Percentiles rank a stretch among this genome's conserved stretches.
phyloP scores from a whole-genome alignment of 2,797 vertebrate genomes.

The Channallabes apus region DNA sequence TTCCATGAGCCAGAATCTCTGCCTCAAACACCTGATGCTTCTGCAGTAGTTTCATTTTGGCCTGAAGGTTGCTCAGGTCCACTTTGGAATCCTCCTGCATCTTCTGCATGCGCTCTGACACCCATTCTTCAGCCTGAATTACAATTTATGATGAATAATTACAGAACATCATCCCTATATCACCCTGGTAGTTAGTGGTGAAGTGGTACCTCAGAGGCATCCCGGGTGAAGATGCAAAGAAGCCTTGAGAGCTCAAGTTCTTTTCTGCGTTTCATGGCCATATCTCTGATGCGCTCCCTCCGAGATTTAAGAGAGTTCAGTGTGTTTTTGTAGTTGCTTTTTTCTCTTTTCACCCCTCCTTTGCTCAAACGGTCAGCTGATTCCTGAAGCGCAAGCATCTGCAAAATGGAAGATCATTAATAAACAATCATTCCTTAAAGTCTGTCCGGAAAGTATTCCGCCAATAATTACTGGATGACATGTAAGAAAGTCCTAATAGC shows the following conservation, averaged over 20 bases:
- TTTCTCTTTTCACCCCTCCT: constrained; percentile 61
- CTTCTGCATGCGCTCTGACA: constrained; percentile 79
- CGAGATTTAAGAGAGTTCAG: constrained; percentile 66
- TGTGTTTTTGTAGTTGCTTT: constrained; percentile 63
- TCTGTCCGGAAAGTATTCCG: no score
- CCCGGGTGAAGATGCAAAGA: constrained; percentile 75
- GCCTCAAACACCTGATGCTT: constrained; percentile 88
- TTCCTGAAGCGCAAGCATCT: constrained; percentile 79
- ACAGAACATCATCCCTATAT: not conserved
- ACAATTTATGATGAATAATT: not conserved
- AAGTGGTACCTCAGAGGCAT: constrained; percentile 75
- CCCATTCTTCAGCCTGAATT: constrained; percentile 83
- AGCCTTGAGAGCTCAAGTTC: constrained; percentile 75
- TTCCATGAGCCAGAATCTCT: constrained; percentile 82
- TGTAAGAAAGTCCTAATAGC: no score
- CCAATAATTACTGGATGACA: no score
- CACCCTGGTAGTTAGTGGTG: not conserved
- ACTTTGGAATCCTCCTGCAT: constrained; percentile 74
- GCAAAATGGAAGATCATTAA: constrained; percentile 27
- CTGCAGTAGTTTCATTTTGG: constrained; percentile 83
- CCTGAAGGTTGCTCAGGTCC: constrained; percentile 75
- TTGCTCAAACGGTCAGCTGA: constrained; percentile 68
- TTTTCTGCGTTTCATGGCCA: constrained; percentile 72
- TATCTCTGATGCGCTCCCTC: constrained; percentile 71
- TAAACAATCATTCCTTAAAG: not conserved